phyloP scores from a whole-genome alignment of 2,797 vertebrate species.

The Pangasius djambal region DNA sequence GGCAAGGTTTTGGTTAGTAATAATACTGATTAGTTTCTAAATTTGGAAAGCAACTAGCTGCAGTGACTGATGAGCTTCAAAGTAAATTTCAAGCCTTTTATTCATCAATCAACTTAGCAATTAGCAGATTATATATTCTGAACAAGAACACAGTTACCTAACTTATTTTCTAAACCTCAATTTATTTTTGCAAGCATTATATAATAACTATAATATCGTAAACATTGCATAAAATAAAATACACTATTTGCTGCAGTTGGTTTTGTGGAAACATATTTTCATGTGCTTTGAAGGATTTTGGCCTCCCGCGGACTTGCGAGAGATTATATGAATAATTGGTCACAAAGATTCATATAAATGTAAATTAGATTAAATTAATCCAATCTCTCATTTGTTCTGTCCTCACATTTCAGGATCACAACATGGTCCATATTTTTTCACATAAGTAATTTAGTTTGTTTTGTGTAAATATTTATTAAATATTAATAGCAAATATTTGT shows the following conservation, averaged over 20 bases:
- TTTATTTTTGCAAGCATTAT: not conserved
- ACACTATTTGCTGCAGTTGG: conserved; percentile 47
- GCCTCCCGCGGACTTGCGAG: conserved; percentile 59
- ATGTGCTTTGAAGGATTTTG: conserved; percentile 54
- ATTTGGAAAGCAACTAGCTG: conserved; percentile 15
- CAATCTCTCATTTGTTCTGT: conserved; percentile 52
- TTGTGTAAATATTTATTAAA: conserved; percentile 42
- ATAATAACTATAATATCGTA: conserved; percentile 11
- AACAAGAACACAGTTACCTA: conserved; percentile 19
- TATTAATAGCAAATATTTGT: conserved; percentile 28
- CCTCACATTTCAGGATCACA: conserved; percentile 38
- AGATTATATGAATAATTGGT: conserved; percentile 65
- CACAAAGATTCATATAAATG: conserved; percentile 66
- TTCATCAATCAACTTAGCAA: conserved; percentile 20
- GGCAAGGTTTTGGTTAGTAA: conserved; percentile 3
- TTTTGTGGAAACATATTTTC: conserved; percentile 58
- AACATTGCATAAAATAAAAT: conserved; percentile 48
- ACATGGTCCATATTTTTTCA: conserved; percentile 19
- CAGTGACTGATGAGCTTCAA: conserved; percentile 17
- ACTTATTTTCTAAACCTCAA: not conserved
- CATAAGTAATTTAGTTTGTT: conserved; percentile 42
- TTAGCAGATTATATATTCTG: conserved; percentile 32
- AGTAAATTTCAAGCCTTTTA: conserved; percentile 25
- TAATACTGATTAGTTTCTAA: conserved; percentile 11
- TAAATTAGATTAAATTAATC: conserved; percentile 67